These are phyloP conservation scores for Falco biarmicus DNA, from an alignment of 2,797 vertebrate species.

Conservation along the genomic window DNA sequence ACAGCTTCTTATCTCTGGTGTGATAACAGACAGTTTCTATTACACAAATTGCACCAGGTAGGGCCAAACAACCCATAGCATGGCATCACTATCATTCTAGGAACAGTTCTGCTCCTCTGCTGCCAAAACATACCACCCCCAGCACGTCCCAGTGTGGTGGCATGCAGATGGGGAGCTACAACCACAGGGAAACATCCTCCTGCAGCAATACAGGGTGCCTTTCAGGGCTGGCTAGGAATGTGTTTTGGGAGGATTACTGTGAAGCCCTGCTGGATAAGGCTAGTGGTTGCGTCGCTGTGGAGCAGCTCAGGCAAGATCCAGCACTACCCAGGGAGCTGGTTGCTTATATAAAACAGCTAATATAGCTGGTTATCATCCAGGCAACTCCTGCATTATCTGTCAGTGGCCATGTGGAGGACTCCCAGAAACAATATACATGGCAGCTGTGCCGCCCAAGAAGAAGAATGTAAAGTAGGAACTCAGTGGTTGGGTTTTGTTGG, in stretches of 20 bases:
- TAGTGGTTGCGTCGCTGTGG: not conserved
- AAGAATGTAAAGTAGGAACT: not conserved
- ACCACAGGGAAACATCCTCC: not conserved
- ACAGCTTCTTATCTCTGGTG: not conserved
- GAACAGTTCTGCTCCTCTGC: not conserved
- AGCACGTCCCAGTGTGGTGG: rapidly evolving
- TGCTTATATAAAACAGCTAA: conserved; percentile 13
- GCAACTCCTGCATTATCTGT: conserved; percentile 21
- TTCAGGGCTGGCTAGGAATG: not conserved
- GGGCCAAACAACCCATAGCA: not conserved
- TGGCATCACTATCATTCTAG: conserved; percentile 14
- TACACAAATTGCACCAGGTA: not conserved
- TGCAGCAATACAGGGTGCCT: rapidly evolving
- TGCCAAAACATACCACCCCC: not conserved
- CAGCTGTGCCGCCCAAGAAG: not conserved
- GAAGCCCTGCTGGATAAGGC: not conserved
- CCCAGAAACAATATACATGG: not conserved
- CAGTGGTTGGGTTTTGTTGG: not conserved
- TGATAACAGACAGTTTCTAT: conserved; percentile 42
- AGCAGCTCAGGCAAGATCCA: not conserved
- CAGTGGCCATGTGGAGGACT: conserved; percentile 11
- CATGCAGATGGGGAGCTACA: rapidly evolving
- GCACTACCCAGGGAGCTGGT: not conserved
- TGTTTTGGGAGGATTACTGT: not conserved
- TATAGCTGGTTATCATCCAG: conserved; percentile 38